phyloP scores from a whole-genome alignment of 2,797 vertebrate genomes.

The Cygnus olor region DNA sequence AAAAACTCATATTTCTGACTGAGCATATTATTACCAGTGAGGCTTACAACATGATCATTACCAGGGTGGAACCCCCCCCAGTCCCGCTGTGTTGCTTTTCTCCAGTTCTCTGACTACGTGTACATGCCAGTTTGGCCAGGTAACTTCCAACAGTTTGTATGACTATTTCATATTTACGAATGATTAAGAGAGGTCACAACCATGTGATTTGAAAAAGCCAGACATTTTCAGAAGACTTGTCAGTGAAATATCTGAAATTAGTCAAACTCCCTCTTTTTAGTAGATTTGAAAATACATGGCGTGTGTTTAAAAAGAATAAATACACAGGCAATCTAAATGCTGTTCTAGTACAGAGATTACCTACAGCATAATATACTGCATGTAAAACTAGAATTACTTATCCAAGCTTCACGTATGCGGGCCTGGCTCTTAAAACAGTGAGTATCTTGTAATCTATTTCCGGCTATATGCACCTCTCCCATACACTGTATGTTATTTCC shows the following conservation, averaged over 20 bases:
- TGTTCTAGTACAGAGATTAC: neutral
- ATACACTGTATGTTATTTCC: neutral
- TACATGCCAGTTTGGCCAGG: neutral
- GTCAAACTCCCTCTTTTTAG: neutral
- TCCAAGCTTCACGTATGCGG: neutral
- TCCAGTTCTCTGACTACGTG: neutral
- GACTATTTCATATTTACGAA: neutral
- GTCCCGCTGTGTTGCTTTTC: neutral
- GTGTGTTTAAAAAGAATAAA: neutral
- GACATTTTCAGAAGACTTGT: neutral
- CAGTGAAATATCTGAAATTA: neutral
- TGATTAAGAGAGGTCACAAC: neutral
- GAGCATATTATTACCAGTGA: neutral
- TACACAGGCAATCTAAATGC: neutral
- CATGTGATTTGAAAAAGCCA: neutral
- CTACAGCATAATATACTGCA: neutral
- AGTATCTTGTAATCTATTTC: neutral
- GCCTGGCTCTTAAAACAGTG: neutral
- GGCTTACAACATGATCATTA: conserved; percentile 15
- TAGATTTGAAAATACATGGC: neutral
- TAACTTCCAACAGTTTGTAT: neutral
- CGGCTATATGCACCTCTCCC: neutral
- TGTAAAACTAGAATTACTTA: neutral
- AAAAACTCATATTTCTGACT: conserved; percentile 35
- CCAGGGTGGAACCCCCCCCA: neutral